phyloP scores from a whole-genome alignment of 2,113 vertebrate genomes.

The Strix uralensis region DNA sequence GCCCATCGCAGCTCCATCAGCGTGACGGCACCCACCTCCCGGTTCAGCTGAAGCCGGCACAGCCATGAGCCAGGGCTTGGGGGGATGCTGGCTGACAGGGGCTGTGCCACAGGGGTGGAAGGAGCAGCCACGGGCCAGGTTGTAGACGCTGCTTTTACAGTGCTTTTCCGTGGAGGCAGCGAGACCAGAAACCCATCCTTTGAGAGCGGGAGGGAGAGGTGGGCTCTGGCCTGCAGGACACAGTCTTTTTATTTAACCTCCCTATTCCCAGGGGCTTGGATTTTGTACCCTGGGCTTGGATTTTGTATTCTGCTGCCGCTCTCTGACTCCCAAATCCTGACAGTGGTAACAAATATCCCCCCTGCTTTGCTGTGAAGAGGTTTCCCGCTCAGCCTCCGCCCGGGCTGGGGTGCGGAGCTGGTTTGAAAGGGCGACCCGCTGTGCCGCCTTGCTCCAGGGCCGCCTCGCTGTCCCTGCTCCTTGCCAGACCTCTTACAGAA shows the following conservation, averaged over 20 bases:
- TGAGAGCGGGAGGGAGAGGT: not conserved
- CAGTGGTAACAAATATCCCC: not conserved
- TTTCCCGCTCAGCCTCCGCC: not conserved
- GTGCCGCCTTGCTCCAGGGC: not conserved
- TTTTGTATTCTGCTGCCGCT: not conserved
- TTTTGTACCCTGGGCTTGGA: not conserved
- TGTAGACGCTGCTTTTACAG: not conserved
- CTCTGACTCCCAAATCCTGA: not conserved
- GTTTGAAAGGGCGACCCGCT: not conserved
- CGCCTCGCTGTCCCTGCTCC: not conserved
- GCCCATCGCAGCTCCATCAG: rapidly evolving
- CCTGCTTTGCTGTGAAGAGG: not conserved
- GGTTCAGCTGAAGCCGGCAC: not conserved
- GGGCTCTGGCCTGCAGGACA: not conserved
- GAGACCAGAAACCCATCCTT: not conserved
- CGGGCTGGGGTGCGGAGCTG: rapidly evolving
- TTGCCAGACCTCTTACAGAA: not conserved
- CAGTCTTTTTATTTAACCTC: not conserved
- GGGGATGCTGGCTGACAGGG: not conserved
- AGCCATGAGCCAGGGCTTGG: rapidly evolving
- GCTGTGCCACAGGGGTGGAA: not conserved
- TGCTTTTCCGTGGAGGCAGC: not conserved
- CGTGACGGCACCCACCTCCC: not conserved
- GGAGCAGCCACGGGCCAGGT: not conserved
- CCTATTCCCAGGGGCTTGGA: not conserved